A percentile compares a stretch with the other conserved stretches of the same genome.
Conservation (phyloP, 23 tunicate species). For the Phallusia fumigata region DNA sequence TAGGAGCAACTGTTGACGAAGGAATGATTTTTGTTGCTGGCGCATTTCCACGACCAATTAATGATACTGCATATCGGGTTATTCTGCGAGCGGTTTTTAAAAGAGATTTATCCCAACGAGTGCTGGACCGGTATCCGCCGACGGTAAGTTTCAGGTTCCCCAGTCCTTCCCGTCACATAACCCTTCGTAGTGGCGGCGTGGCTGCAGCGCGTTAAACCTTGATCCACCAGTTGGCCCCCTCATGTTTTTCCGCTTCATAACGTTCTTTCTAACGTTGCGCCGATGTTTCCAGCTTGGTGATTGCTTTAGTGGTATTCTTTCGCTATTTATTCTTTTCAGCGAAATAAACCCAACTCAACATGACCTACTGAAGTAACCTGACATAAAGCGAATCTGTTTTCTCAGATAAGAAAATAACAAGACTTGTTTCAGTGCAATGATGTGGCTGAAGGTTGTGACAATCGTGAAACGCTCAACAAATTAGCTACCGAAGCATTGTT, state of each 20-base stretch:
- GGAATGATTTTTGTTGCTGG: constrained; percentile 57
- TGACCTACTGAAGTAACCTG: too few species aligned
- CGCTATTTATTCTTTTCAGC: too few species aligned
- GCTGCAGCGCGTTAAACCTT: too few species aligned
- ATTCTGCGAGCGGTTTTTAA: constrained; percentile 50
- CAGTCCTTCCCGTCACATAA: too few species aligned
- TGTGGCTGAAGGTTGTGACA: background rate
- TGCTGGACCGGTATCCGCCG: constrained; percentile 30
- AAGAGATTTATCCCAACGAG: background rate
- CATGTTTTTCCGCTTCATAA: too few species aligned
- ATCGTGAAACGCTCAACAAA: background rate
- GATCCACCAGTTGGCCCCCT: too few species aligned
- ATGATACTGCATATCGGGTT: constrained; percentile 25
- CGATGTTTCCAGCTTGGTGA: too few species aligned
- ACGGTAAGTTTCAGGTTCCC: constrained; percentile 18
- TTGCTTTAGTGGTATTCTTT: too few species aligned
- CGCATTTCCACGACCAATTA: constrained; percentile 55
- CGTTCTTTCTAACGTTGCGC: too few species aligned
- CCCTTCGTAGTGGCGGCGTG: too few species aligned
- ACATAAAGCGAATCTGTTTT: background rate
- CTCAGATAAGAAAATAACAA: background rate
- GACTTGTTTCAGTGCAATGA: constrained; percentile 4
- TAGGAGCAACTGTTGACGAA: constrained; percentile 65
- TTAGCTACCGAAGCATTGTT: constrained; percentile 64
- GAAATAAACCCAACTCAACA: too few species aligned